These are phyloP conservation scores for Gymnodraco acuticeps DNA, from an alignment of 2,797 vertebrate genomes.

Conservation along the genomic window DNA sequence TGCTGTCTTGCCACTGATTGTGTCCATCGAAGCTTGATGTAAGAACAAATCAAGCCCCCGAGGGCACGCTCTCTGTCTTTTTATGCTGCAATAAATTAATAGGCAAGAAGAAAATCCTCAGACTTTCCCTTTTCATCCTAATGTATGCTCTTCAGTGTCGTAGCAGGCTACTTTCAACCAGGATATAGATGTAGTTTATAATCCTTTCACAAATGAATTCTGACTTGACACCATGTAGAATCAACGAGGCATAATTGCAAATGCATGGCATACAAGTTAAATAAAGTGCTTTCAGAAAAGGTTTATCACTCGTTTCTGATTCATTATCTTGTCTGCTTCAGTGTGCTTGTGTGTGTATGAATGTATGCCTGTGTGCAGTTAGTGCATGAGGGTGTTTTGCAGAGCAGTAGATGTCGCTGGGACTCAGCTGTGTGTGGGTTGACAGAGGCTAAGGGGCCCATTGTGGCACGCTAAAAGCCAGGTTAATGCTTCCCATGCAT, in stretches of 20 bases:
- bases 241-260: conserved; percentile 46
- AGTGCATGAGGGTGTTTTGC: conserved; percentile 40
- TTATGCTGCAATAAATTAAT: conserved; percentile 72
- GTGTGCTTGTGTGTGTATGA: conserved; percentile 17
- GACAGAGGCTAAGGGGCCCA: conserved; percentile 65
- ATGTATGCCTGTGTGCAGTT: conserved; percentile 27
- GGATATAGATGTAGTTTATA: conserved; percentile 48
- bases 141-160: conserved; percentile 17
- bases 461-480: conserved; percentile 76
- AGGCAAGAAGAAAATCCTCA: conserved; percentile 24
- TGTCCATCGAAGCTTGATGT: conserved; percentile 78
- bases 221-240: conserved; percentile 17
- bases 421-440: conserved; percentile 74
- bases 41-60: conserved; percentile 63
- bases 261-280: conserved; percentile 62
- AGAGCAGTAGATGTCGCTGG: conserved; percentile 55
- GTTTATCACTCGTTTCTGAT: conserved; percentile 52
- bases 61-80: conserved; percentile 56
- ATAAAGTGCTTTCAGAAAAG: conserved; percentile 59
- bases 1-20: conserved; percentile 60
- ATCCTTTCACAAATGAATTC: conserved; percentile 29
- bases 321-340: conserved; percentile 57
- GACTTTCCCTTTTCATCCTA: conserved; percentile 6
- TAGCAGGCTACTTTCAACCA: conserved; percentile 20
- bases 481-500: conserved; percentile 78